These are phyloP conservation scores for Tetragnatha montana DNA, from an alignment of 2,888 invertebrate species.

Conservation along the genomic window DNA sequence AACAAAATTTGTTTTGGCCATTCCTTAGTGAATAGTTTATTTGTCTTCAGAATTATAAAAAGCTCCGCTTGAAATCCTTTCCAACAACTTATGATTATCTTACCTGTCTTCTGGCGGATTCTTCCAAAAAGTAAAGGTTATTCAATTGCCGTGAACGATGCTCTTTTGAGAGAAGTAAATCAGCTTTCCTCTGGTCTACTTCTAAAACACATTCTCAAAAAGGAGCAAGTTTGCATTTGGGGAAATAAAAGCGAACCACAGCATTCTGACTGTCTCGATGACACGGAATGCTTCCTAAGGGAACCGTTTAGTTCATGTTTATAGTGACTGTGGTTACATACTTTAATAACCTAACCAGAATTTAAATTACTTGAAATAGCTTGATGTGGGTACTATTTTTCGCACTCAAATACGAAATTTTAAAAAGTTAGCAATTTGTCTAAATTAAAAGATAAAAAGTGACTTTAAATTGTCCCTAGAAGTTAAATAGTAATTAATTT, in stretches of 20 bases:
- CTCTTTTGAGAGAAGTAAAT: neutral
- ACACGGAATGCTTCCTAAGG: conserved; percentile 23
- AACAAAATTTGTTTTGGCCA: neutral
- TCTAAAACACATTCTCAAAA: neutral
- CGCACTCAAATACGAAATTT: too few relatives aligned
- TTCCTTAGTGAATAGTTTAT: neutral
- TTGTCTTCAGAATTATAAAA: neutral
- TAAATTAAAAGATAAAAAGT: too few relatives aligned
- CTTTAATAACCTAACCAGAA: neutral
- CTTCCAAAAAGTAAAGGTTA: neutral
- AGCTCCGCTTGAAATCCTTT: neutral
- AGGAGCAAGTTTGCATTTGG: neutral
- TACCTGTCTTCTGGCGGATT: neutral
- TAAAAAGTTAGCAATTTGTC: too few relatives aligned
- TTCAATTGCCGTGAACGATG: neutral
- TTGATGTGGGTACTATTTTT: too few relatives aligned
- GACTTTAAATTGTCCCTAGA: too few relatives aligned
- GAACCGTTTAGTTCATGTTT: conserved; percentile 30
- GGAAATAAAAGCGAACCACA: neutral
- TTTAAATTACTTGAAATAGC: neutral
- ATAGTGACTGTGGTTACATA: neutral
- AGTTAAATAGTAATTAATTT: too few relatives aligned
- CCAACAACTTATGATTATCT: neutral
- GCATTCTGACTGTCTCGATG: conserved; percentile 45
- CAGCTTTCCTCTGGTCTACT: neutral